phyloP scores from a whole-genome alignment of 2,797 vertebrate genomes.

The Anguilla obscura region DNA sequence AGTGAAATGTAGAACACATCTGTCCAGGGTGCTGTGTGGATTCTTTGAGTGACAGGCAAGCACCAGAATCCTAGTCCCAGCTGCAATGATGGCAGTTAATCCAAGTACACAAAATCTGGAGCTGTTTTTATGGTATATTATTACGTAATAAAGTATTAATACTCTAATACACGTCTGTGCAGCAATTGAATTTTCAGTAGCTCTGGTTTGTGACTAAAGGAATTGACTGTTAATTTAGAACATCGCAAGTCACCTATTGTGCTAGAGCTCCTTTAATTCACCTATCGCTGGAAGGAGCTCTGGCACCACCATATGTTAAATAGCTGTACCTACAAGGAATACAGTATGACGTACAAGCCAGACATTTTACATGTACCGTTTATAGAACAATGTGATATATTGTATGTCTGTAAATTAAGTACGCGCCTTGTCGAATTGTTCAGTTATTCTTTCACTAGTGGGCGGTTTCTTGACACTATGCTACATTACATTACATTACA shows the following conservation, averaged over 20 bases:
- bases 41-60: neutral
- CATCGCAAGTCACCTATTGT: neutral
- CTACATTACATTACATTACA: no score
- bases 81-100: conserved; percentile 18
- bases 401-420: no score
- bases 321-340: no score
- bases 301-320: neutral
- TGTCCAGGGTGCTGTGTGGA: neutral
- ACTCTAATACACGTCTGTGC: neutral
- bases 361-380: no score
- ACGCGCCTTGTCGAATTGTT: no score
- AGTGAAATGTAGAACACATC: neutral
- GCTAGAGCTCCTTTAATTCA: no score
- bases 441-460: no score
- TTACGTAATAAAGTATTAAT: neutral
- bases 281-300: neutral
- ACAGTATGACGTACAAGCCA: no score
- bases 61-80: neutral
- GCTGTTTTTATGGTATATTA: neutral
- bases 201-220: conserved; percentile 1
- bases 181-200: neutral
- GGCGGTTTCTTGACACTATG: no score
- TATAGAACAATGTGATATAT: no score
- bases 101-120: neutral
- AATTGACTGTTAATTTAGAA: neutral